These are phyloP conservation scores for Drosophila murphyi DNA, from an alignment of 1,140 invertebrate species.

Conservation along the genomic window DNA sequence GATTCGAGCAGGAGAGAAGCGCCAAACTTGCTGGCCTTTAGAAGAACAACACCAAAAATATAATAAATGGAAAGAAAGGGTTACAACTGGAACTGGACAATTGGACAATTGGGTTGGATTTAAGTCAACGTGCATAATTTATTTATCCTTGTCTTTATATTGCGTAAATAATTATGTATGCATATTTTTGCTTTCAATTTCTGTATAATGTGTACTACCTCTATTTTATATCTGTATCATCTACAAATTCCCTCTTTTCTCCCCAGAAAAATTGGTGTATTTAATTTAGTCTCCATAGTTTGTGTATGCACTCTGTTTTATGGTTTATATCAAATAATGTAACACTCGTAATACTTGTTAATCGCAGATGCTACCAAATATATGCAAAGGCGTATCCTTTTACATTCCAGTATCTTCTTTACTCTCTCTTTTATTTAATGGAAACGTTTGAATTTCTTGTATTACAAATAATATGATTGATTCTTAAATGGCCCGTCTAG, in stretches of 20 bases:
- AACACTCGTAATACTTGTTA: constrained; percentile 40
- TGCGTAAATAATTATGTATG: constrained; percentile 25
- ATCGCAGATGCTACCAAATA: constrained; percentile 31
- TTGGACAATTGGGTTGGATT: neutral
- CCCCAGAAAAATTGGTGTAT: constrained; percentile 7
- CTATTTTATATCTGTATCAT: constrained; percentile 27
- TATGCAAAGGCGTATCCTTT: constrained; percentile 10
- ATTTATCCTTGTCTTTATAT: constrained; percentile 13
- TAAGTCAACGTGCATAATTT: constrained; percentile 3
- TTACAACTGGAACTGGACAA: constrained; percentile 9
- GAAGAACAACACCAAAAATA: constrained; percentile 31
- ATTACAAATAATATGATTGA: too few species aligned
- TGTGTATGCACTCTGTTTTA: constrained; percentile 20
- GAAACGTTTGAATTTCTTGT: too few species aligned
- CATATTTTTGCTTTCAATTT: neutral
- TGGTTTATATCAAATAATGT: constrained; percentile 30
- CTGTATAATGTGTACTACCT: constrained; percentile 25
- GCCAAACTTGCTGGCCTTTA: neutral
- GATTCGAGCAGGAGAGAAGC: neutral
- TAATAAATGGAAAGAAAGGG: constrained; percentile 13
- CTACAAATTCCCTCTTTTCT: constrained; percentile 9
- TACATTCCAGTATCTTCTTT: neutral
- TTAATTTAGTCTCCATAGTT: constrained; percentile 1
- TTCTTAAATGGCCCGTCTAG: too few species aligned
- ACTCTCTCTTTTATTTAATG: too few species aligned